These are phyloP conservation scores for Lophochroa leadbeateri DNA, from an alignment of 2,113 vertebrate genomes.

Conservation along the genomic window DNA sequence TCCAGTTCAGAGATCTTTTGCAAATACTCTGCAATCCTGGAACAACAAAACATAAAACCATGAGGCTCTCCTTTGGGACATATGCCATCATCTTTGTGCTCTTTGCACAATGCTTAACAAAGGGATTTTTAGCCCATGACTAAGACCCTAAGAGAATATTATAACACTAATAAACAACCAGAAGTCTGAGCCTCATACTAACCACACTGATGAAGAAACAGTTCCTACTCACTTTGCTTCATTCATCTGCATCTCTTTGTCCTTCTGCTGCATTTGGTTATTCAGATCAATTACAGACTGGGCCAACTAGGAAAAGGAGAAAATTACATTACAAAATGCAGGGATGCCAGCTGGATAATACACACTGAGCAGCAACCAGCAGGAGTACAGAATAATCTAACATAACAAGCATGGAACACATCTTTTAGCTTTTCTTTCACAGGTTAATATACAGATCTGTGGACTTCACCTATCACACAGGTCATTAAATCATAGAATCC, in stretches of 20 bases:
- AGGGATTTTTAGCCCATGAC: background rate
- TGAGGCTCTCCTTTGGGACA: background rate
- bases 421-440: background rate
- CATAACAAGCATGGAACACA: background rate
- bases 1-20: constrained; percentile 86
- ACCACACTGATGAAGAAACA: background rate
- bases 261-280: constrained; percentile 94
- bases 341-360: background rate
- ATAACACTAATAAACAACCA: background rate
- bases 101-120: background rate
- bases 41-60: background rate
- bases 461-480: background rate
- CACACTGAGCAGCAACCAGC: background rate
- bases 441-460: background rate
- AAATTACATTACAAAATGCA: background rate
- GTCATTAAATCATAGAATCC: background rate
- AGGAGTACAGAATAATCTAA: background rate
- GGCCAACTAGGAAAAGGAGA: constrained; percentile 81
- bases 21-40: constrained; percentile 89
- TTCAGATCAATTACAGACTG: constrained; percentile 96
- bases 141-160: background rate
- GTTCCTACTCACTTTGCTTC: constrained; percentile 87
- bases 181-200: background rate
- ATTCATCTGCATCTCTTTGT: constrained; percentile 93
- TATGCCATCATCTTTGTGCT: background rate